Evolutionary conservation across 1,140 invertebrate species (phyloP).

Genomic region (Diabrotica undecimpunctata): DNA sequence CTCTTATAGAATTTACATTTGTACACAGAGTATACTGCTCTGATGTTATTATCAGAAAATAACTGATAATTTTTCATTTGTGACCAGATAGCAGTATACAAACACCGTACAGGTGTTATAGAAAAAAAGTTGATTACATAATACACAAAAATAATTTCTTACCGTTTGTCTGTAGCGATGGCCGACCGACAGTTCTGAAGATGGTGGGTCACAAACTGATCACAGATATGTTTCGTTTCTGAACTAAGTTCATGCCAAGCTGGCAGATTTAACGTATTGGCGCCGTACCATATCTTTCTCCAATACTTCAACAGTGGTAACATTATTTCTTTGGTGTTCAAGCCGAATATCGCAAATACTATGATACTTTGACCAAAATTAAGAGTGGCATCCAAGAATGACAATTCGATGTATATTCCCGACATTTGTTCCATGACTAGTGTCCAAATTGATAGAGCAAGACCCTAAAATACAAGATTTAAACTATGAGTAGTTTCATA

Average conservation of each 20-base stretch:
- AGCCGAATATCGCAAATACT: conserved; percentile 81
- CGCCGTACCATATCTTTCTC: conserved; percentile 64
- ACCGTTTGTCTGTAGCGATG: conserved; percentile 72
- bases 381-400: conserved; percentile 84
- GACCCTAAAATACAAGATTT: conserved; percentile 56
- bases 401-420: conserved; percentile 86
- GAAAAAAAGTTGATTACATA: too few relatives aligned
- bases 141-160: conserved; percentile 10
- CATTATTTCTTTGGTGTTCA: conserved; percentile 71
- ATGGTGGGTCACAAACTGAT: conserved; percentile 85
- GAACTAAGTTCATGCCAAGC: conserved; percentile 67
- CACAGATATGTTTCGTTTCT: conserved; percentile 78
- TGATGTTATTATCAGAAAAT: too few relatives aligned
- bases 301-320: conserved; percentile 61
- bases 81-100: too few relatives aligned
- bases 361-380: conserved; percentile 86
- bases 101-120: too few relatives aligned
- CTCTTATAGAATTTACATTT: too few relatives aligned
- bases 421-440: conserved; percentile 79
- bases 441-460: conserved; percentile 82
- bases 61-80: too few relatives aligned
- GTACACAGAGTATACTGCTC: too few relatives aligned
- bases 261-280: conserved; percentile 66
- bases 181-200: conserved; percentile 73
- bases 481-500: too few relatives aligned